These are phyloP conservation scores for Drosophila mulleri DNA, from an alignment of 2,888 invertebrate species.

Conservation along the genomic window DNA sequence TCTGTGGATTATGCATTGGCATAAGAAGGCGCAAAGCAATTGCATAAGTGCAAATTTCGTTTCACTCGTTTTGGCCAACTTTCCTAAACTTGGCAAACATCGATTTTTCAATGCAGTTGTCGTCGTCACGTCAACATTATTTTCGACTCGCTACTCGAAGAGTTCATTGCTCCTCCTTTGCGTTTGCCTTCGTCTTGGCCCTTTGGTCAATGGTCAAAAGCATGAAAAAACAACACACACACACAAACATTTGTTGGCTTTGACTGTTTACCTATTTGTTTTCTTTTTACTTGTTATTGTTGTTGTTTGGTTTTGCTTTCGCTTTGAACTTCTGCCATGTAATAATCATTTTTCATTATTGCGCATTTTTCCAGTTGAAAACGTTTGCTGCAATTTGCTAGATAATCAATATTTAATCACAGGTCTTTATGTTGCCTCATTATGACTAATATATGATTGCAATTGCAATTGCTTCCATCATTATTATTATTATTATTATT, in stretches of 20 bases:
- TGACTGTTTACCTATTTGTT: conserved; percentile 22
- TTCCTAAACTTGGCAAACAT: conserved; percentile 34
- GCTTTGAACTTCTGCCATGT: conserved; percentile 53
- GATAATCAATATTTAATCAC: conserved; percentile 74
- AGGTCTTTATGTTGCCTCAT: conserved; percentile 54
- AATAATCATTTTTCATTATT: conserved; percentile 60
- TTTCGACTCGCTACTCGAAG: conserved; percentile 29
- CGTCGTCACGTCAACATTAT: conserved; percentile 42
- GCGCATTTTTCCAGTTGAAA: conserved; percentile 66
- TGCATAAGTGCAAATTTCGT: conserved; percentile 47
- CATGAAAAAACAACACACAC: conserved; percentile 10
- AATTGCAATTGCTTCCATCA: conserved; percentile 26
- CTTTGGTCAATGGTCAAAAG: conserved; percentile 50
- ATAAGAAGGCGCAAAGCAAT: conserved; percentile 25
- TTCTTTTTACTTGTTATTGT: conserved; percentile 1
- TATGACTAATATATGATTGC: conserved; percentile 52
- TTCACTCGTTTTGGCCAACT: conserved; percentile 29
- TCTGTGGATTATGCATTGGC: conserved; percentile 45
- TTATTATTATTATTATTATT: conserved; percentile 13
- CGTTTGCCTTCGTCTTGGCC: conserved; percentile 5
- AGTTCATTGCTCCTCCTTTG: conserved; percentile 42
- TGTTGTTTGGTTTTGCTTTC: conserved; percentile 41
- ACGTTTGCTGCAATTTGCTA: conserved; percentile 53
- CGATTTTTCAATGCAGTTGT: conserved; percentile 63
- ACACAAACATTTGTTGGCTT: conserved; percentile 16